phyloP scores from a whole-genome alignment of 1,140 invertebrate genomes.

The Homarus americanus region DNA sequence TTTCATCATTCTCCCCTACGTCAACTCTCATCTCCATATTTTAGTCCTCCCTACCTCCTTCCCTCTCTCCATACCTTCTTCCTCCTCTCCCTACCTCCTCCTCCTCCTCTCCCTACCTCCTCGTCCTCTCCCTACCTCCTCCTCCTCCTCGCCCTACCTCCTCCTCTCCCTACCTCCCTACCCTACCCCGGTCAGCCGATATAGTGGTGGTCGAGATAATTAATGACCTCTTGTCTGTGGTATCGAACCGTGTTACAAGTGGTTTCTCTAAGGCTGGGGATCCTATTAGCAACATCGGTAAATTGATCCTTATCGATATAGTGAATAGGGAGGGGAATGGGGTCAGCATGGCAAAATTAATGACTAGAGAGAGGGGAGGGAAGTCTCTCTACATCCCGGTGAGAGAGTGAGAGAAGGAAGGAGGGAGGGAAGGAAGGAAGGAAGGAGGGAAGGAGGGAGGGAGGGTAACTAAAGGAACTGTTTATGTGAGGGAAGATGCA shows the following conservation, averaged over 20 bases:
- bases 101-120: not conserved
- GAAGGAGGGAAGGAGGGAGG: not conserved
- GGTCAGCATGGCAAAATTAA: constrained; percentile 29
- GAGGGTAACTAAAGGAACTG: too few species aligned
- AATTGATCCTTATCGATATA: constrained; percentile 61
- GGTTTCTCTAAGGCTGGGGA: constrained; percentile 34
- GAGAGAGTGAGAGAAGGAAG: not conserved
- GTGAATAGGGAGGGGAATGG: constrained; percentile 27
- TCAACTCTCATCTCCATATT: too few species aligned
- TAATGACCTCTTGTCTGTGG: constrained; percentile 46
- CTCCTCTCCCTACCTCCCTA: not conserved
- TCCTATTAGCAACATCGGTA: constrained; percentile 57
- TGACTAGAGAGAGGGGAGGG: not conserved
- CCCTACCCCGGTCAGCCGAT: not conserved
- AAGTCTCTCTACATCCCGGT: not conserved
- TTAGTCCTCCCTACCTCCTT: too few species aligned
- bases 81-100: not conserved
- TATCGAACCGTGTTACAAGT: constrained; percentile 30
- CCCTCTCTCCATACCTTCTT: not conserved
- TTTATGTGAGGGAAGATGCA: too few species aligned
- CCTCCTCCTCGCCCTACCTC: not conserved
- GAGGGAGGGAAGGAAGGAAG: not conserved
- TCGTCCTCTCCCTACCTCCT: not conserved
- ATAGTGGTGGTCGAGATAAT: constrained; percentile 19
- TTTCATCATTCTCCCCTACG: too few species aligned